Base-by-base conservation (phyloP, 2,888 invertebrate species). In the Ellobium chinense region DNA sequence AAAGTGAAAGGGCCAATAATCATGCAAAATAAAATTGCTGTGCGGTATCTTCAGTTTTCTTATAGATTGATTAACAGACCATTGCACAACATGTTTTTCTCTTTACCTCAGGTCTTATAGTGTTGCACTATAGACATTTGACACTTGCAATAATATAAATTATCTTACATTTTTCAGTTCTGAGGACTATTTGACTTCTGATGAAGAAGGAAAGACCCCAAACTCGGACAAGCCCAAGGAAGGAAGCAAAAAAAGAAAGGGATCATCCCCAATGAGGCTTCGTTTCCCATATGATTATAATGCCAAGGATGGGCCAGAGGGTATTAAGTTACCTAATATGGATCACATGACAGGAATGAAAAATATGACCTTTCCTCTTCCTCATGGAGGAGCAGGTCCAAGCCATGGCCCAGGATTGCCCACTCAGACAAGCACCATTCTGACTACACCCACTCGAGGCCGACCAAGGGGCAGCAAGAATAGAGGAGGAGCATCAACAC, bases 271-370 rank as follows among this genome's bases (percentile, higher is more conserved):
- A 0, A 80, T 80, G 69, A 73, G 80, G n/a, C 70, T 80, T 0
- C 56, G 80, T 1, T 80, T 80, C 36, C 80, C 80, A 4, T 80
- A 80, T 36, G 80, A 80, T 34, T 80, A 80, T 37, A 80, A 75
- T 39, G 62, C 69, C 4, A 80, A 75, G 34, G 75, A 80, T 2
- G 79, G 73, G 12, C 12, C 36, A 27, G 80, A 74, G n/a, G 74
- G 79, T 12, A 60, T 74, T 58, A 75, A 75, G 36, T 5, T 75
- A 31, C 34, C 75, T 31, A 75, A 75, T 29, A 75, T 80, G 62
- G 75, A 69, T 31, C n/a, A n/a, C n/a, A 73, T 80, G 62, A 27
- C 24, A 21, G 68, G 68, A 29, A 75, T 80, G 75, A 80, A 80
- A 29, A 80, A 75, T 36, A 54, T 75, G 54, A n/a, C 66, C 21